Base-by-base conservation (phyloP, 2,797 vertebrate species). In the Trematomus bernacchii region DNA sequence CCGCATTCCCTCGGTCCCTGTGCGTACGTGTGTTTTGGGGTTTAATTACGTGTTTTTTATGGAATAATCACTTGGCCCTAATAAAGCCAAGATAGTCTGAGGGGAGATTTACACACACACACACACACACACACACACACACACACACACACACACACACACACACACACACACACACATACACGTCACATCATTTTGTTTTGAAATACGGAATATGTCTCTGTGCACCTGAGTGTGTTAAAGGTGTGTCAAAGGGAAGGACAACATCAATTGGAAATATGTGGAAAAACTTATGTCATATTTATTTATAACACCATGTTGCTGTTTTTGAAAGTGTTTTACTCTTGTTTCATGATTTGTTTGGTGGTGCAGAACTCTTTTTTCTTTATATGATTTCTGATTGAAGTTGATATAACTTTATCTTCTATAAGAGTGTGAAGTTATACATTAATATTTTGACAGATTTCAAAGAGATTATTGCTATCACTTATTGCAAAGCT, bases 11-110 rank as follows among this genome's bases (percentile, higher is more conserved):
- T 23, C 1, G n/a, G 64, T 80, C 70, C 66, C 78, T 30, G 47
- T 37, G 71, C n/a, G 43, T 79, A n/a, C n/a, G 83, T 82, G 80
- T 82, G 70, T 84, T 74, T 76, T 84, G 54, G 72, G 71, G 48
- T 85, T 75, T 87, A 85, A 90, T 89, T 85, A 89, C 2, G 66
- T 77, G 86, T 76, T 77, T 88, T 89, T 86, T 83, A 79, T 73
- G 70, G 79, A 67, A 88, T 83, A 85, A 88, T 88, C 76, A 85
- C 64, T 85, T 79, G 79, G 83, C 68, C 66, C 66, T 80, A 82
- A 88, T 85, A 80, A 88, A 85, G 76, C 81, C 79, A 80, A 85
- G 73, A 75, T 19, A 60, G 50, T 75, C 87, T 67, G 57, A 5
- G 18, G 78, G 76, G 77, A 74, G 62, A 48, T 74, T 75, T 82